A percentile compares a stretch with the other conserved stretches of the same genome.
These are phyloP conservation scores for Drosophila setifemur DNA, from an alignment of 1,140 invertebrate species.

Conservation along the genomic window DNA sequence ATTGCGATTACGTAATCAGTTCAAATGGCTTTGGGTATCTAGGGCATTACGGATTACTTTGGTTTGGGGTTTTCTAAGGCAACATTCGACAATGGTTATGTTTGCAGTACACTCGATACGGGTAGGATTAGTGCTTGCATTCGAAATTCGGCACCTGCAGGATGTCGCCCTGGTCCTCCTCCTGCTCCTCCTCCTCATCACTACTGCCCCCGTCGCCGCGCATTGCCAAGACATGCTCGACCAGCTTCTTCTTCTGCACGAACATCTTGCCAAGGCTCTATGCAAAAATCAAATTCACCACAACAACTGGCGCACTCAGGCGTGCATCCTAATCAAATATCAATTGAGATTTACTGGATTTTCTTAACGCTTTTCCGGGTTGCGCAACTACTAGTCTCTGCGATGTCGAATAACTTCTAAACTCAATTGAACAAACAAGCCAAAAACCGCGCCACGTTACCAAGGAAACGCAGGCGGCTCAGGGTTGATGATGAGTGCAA, in stretches of 20 bases:
- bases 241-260: constrained; percentile 78
- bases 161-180: constrained; percentile 78
- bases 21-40: constrained; percentile 55
- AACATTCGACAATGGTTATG: constrained; percentile 24
- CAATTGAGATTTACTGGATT: constrained; percentile 59
- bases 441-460: constrained; percentile 2
- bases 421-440: constrained; percentile 22
- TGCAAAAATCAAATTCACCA: constrained; percentile 46
- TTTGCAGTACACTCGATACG: constrained; percentile 44
- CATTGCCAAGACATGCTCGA: constrained; percentile 77
- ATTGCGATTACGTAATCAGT: constrained; percentile 63
- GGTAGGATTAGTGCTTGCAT: constrained; percentile 15
- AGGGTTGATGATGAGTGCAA: not conserved
- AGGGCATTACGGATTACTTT: constrained; percentile 46
- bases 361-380: not conserved
- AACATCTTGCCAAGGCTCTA: constrained; percentile 60
- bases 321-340: constrained; percentile 19
- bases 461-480: not conserved
- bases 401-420: not conserved
- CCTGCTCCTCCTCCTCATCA: constrained; percentile 71
- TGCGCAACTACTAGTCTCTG: constrained; percentile 9
- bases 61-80: constrained; percentile 20
- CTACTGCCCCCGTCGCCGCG: constrained; percentile 56
- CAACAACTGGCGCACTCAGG: constrained; percentile 1
- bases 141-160: constrained; percentile 69